Percentiles rank a stretch among this genome's conserved stretches.
phyloP scores from a whole-genome alignment of 2,113 vertebrate species.

The Nesogale talazaci region DNA sequence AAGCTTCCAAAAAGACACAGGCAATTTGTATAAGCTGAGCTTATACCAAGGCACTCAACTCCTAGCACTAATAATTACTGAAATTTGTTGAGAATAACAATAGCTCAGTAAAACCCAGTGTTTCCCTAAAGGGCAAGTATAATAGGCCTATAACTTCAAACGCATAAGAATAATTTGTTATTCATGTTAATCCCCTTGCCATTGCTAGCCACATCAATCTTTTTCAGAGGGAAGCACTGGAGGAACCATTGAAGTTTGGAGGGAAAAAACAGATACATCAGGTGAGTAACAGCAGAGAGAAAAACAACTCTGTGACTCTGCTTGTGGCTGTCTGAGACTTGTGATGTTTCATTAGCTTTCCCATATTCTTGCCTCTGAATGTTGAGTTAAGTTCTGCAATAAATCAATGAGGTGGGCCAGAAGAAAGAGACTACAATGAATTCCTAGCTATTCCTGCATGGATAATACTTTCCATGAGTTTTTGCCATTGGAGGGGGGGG shows the following conservation, averaged over 20 bases:
- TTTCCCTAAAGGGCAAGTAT: constrained; percentile 65
- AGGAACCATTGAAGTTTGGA: constrained; percentile 45
- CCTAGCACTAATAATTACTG: constrained; percentile 46
- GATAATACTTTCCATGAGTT: constrained; percentile 1
- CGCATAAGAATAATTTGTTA: constrained; percentile 61
- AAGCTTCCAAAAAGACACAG: constrained; percentile 22
- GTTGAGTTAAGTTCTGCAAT: neutral
- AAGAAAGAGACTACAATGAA: neutral
- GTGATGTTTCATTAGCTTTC: neutral
- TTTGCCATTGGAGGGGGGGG: neutral
- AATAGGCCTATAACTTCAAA: constrained; percentile 69
- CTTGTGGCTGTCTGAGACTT: neutral
- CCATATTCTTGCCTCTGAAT: too few relatives aligned
- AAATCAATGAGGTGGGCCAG: neutral
- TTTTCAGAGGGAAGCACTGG: constrained; percentile 50
- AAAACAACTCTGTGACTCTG: neutral
- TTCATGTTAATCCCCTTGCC: constrained; percentile 61
- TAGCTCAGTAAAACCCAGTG: constrained; percentile 32
- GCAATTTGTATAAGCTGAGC: neutral
- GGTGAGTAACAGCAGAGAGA: constrained; percentile 19
- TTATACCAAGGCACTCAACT: constrained; percentile 38
- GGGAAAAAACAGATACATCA: constrained; percentile 1
- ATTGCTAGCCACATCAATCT: constrained; percentile 61
- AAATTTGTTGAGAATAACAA: constrained; percentile 65
- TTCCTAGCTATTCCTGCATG: neutral